Conservation (phyloP, 2,797 vertebrate species). For the Coccyzus lansbergi region DNA sequence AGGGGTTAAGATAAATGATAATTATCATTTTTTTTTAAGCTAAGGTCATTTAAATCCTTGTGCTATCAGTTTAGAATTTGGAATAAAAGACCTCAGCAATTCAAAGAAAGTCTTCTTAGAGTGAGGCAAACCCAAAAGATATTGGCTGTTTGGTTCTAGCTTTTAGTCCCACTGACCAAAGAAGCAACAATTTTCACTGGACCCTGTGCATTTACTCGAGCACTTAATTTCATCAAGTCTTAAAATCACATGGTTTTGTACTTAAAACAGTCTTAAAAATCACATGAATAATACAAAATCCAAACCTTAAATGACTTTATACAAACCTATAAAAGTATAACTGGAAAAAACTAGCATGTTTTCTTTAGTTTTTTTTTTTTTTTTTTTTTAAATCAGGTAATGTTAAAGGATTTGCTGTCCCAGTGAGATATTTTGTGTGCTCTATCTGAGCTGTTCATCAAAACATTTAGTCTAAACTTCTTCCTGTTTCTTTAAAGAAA, state of each 20-base stretch:
- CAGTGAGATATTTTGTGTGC: neutral
- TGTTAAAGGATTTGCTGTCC: neutral
- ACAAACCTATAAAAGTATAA: neutral
- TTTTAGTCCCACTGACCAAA: neutral
- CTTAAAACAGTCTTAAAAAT: neutral
- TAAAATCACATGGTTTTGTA: neutral
- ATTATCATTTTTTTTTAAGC: neutral
- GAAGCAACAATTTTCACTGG: neutral
- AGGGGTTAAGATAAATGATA: neutral
- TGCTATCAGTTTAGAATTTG: neutral
- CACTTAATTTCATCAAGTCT: neutral
- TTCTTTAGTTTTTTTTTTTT: neutral
- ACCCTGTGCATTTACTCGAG: neutral
- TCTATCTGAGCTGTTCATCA: neutral
- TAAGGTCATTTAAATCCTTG: neutral
- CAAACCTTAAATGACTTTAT: neutral
- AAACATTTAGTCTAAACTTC: neutral
- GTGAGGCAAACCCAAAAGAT: neutral
- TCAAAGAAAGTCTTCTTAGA: neutral
- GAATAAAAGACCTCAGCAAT: neutral
- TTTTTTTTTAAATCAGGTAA: neutral
- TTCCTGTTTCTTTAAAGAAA: neutral
- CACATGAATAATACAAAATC: neutral
- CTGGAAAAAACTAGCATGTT: accelerated
- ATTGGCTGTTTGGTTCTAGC: neutral